A percentile compares a stretch with the other conserved stretches of the same genome.
These are phyloP conservation scores for Catocala sponsa DNA, from an alignment of 2,888 invertebrate genomes.

Conservation along the genomic window DNA sequence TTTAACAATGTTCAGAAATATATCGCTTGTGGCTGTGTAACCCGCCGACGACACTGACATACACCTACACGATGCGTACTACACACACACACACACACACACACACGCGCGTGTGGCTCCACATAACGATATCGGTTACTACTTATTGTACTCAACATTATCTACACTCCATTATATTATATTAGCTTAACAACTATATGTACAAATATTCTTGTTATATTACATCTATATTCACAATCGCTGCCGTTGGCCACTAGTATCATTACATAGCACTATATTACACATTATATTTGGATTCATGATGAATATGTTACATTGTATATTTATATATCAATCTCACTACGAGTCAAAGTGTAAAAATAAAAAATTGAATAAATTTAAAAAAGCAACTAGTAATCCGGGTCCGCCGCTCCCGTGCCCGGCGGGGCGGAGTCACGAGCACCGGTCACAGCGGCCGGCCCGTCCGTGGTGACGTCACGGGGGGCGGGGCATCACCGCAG, in stretches of 20 bases:
- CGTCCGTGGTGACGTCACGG: not conserved
- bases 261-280: not conserved
- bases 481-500: slow-evolving; percentile 6
- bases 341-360: slow-evolving; percentile 1
- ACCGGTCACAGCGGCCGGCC: too few species aligned
- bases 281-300: slow-evolving; percentile 18
- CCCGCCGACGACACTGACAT: too few species aligned
- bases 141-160: not conserved
- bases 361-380: not conserved
- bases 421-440: too few species aligned
- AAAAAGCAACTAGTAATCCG: not conserved
- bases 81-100: too few species aligned
- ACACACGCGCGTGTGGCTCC: too few species aligned
- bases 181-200: slow-evolving; percentile 1
- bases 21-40: too few species aligned
- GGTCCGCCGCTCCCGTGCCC: not conserved
- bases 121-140: not conserved
- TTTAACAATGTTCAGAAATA: too few species aligned
- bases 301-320: slow-evolving; percentile 7
- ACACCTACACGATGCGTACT: too few species aligned
- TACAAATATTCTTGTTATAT: not conserved
- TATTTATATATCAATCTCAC: not conserved
- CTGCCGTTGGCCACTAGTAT: not conserved
- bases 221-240: not conserved
- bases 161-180: not conserved